Conservation (phyloP, 2,797 vertebrate species). For the Chrosomus eos region DNA sequence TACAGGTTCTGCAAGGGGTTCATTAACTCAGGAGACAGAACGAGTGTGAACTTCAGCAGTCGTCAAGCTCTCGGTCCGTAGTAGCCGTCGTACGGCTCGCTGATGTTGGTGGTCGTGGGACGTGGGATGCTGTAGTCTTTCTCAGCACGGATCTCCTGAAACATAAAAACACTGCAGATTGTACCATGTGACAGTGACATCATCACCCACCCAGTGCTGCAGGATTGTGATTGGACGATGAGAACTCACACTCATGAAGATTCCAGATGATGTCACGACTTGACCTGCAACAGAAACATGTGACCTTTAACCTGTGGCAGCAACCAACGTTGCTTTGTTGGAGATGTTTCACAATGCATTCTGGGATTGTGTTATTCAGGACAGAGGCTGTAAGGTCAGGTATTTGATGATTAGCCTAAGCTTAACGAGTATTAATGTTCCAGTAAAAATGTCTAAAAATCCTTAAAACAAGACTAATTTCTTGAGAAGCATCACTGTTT, state of each 20-base stretch:
- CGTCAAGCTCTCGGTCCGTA: slow-evolving; percentile 64
- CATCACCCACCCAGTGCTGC: not conserved
- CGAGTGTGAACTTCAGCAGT: not conserved
- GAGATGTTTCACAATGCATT: not conserved
- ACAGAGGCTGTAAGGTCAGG: no score
- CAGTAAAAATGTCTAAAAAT: no score
- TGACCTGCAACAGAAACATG: slow-evolving; percentile 16
- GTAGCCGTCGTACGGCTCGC: slow-evolving; percentile 75
- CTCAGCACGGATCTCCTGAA: slow-evolving; percentile 78
- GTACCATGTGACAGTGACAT: not conserved
- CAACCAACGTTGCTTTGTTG: not conserved
- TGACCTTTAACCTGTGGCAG: not conserved
- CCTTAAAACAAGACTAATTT: no score
- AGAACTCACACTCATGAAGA: slow-evolving; percentile 10
- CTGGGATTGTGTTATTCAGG: not conserved
- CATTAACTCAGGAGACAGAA: not conserved
- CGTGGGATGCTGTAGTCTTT: slow-evolving; percentile 87
- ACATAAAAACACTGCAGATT: slow-evolving; percentile 36
- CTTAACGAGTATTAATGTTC: no score
- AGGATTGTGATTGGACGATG: not conserved
- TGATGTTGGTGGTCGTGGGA: slow-evolving; percentile 77
- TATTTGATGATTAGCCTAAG: not conserved
- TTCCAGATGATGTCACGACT: not conserved
- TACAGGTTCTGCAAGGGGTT: not conserved
- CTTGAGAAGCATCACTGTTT: no score